Percentiles rank a stretch among this genome's conserved stretches.
Evolutionary conservation across 2,113 vertebrate genomes (phyloP).

Genomic region (Pungitius pungitius): DNA sequence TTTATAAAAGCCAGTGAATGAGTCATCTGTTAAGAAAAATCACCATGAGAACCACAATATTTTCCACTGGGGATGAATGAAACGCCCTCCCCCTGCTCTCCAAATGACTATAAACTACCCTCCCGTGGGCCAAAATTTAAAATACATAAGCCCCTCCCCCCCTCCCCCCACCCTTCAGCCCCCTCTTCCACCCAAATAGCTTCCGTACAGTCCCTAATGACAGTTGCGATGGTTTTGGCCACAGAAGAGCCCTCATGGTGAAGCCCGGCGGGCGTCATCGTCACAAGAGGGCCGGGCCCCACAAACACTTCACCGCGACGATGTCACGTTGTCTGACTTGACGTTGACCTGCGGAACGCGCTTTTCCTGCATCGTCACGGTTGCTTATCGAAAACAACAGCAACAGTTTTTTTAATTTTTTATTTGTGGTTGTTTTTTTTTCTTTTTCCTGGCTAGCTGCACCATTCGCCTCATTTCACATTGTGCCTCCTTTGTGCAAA

Average conservation of each 20-base stretch:
- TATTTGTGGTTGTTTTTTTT: too few relatives aligned
- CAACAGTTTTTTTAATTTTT: too few relatives aligned
- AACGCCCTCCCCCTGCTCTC: not conserved
- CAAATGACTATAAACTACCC: not conserved
- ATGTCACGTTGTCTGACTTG: slow-evolving; percentile 47
- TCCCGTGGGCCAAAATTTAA: not conserved
- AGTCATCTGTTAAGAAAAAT: not conserved
- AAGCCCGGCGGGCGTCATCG: slow-evolving; percentile 21
- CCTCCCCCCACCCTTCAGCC: too few relatives aligned
- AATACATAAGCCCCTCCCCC: not conserved
- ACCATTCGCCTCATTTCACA: slow-evolving; percentile 92
- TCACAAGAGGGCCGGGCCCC: slow-evolving; percentile 7
- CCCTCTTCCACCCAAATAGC: not conserved
- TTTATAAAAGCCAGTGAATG: not conserved
- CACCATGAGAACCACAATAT: not conserved
- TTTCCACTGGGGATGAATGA: slow-evolving; percentile 1
- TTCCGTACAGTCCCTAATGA: slow-evolving; percentile 23
- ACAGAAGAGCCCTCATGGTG: slow-evolving; percentile 36
- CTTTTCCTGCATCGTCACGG: slow-evolving; percentile 66
- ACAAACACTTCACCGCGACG: slow-evolving; percentile 27
- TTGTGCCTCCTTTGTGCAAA: slow-evolving; percentile 92
- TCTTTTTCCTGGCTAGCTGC: too few relatives aligned
- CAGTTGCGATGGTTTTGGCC: slow-evolving; percentile 19
- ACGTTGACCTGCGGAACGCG: too few relatives aligned
- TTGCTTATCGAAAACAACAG: slow-evolving; percentile 73